Evolutionary conservation across 1,140 invertebrate species (phyloP).

Genomic region (Dendrolimus kikuchii): DNA sequence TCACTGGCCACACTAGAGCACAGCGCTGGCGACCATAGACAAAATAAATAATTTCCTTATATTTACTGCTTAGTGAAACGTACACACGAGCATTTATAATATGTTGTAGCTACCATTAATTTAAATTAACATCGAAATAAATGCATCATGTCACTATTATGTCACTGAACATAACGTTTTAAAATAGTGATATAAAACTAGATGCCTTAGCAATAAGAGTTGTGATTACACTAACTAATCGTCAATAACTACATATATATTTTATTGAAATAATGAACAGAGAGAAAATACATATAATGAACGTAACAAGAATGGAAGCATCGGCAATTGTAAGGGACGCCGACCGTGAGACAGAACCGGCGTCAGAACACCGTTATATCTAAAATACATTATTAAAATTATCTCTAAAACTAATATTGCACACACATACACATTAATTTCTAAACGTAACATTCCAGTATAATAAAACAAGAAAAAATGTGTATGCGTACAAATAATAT

Average conservation of each 20-base stretch:
- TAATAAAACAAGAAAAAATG: slow-evolving; percentile 47
- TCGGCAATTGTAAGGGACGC: slow-evolving; percentile 23
- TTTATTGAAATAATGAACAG: slow-evolving; percentile 30
- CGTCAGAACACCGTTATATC: slow-evolving; percentile 31
- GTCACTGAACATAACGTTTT: slow-evolving; percentile 58
- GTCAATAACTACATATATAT: slow-evolving; percentile 34
- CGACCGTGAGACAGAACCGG: slow-evolving; percentile 10
- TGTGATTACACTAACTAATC: slow-evolving; percentile 67
- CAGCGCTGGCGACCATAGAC: slow-evolving; percentile 14
- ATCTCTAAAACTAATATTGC: slow-evolving; percentile 67
- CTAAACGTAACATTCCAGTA: slow-evolving; percentile 40
- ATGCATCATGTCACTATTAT: slow-evolving; percentile 71
- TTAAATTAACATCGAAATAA: slow-evolving; percentile 70
- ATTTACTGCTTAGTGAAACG: slow-evolving; percentile 55
- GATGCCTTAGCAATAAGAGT: slow-evolving; percentile 47
- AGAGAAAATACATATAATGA: slow-evolving; percentile 37
- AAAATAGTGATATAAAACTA: slow-evolving; percentile 51
- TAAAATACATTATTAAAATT: slow-evolving; percentile 54
- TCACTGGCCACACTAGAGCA: slow-evolving; percentile 32
- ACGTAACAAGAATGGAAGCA: slow-evolving; percentile 56
- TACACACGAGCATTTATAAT: slow-evolving; percentile 66
- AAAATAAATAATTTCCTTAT: slow-evolving; percentile 62
- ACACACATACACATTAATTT: slow-evolving; percentile 67
- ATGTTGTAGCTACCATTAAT: slow-evolving; percentile 67
- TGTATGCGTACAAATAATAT: slow-evolving; percentile 60